Evolutionary conservation across 2,888 invertebrate genomes (phyloP).

Genomic region (Macrophya alboannulata): DNA sequence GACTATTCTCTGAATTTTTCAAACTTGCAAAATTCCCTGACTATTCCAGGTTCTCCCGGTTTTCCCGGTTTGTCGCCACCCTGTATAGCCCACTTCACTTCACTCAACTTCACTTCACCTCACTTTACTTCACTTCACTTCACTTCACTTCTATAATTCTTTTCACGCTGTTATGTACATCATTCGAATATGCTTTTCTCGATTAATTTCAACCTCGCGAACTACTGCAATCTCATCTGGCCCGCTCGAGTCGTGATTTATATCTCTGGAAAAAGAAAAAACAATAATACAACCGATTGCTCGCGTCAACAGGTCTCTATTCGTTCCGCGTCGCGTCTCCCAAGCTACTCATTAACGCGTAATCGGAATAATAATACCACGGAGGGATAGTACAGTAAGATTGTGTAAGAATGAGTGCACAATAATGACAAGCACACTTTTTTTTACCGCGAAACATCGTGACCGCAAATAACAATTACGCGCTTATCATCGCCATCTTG

Average conservation of each 20-base stretch:
- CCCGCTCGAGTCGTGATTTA: background rate
- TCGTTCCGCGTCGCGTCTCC: no score
- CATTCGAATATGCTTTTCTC: background rate
- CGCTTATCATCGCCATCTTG: no score
- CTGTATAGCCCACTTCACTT: no score
- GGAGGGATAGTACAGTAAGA: background rate
- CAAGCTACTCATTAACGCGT: background rate
- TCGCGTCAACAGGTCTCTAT: constrained; percentile 3
- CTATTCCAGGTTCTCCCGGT: no score
- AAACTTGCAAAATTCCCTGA: no score
- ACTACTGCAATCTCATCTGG: background rate
- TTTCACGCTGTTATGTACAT: no score
- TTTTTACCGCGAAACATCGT: no score
- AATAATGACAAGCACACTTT: background rate
- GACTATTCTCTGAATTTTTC: no score
- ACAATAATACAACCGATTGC: background rate
- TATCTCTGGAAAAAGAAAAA: background rate
- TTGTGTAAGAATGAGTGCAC: background rate
- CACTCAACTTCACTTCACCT: no score
- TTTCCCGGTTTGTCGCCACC: no score
- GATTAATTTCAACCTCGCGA: background rate
- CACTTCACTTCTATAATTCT: background rate
- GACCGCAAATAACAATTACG: no score
- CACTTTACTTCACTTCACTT: background rate
- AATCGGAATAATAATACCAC: background rate